A percentile compares a stretch with the other conserved stretches of the same genome.
These are phyloP conservation scores for Drosophila pseudoobscura DNA, from an alignment of 1,140 invertebrate genomes.

Conservation along the genomic window DNA sequence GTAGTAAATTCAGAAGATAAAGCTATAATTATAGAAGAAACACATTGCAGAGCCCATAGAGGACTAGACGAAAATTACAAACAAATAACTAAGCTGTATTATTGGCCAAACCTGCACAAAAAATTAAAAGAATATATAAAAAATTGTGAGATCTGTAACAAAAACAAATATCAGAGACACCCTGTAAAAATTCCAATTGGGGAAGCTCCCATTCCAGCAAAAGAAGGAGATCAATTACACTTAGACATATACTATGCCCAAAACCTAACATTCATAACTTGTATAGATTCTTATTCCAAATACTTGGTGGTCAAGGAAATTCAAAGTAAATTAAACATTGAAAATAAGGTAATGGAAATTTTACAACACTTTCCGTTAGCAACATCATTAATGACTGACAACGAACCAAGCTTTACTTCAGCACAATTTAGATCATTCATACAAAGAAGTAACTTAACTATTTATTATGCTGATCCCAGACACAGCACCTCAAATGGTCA, in stretches of 20 bases:
- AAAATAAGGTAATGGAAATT: constrained; percentile 8
- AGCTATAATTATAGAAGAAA: no score
- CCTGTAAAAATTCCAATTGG: not conserved
- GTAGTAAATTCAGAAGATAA: no score
- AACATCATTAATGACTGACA: not conserved
- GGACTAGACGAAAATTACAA: not conserved
- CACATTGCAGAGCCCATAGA: constrained; percentile 11
- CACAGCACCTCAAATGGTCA: no score
- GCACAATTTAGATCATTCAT: constrained; percentile 1
- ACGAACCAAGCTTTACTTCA: not conserved
- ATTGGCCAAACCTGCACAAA: no score
- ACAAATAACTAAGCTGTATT: no score
- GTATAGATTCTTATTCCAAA: constrained; percentile 28
- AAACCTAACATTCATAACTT: constrained; percentile 10
- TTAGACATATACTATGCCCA: constrained; percentile 4
- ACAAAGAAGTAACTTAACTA: not conserved
- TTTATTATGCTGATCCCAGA: constrained; percentile 3
- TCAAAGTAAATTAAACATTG: constrained; percentile 25
- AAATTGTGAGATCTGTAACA: constrained; percentile 15
- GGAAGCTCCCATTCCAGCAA: not conserved
- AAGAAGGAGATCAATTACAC: not conserved
- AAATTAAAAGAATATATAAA: constrained; percentile 6
- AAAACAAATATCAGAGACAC: constrained; percentile 4
- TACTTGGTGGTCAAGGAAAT: constrained; percentile 26
- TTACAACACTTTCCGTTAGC: not conserved